Evolutionary conservation across 2,888 invertebrate genomes (phyloP).

Genomic region (Coleophora deauratella): DNA sequence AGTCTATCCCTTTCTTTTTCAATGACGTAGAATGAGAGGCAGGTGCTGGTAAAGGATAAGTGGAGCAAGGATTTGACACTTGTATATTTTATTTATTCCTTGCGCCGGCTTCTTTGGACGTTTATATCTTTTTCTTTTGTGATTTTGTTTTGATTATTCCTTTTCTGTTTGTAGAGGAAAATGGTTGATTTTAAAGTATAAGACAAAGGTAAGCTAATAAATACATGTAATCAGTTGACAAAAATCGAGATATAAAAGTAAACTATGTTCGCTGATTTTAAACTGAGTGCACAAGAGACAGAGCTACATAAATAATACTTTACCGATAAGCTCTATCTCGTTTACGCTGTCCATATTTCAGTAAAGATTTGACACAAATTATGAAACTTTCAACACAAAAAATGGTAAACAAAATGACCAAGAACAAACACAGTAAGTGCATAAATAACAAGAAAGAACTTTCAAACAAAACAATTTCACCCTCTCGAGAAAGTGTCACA

Average conservation of each 20-base stretch:
- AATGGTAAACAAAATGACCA: not conserved
- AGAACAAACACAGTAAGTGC: not conserved
- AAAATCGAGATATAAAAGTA: too few relatives aligned
- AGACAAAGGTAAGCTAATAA: not conserved
- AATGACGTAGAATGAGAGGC: slow-evolving; percentile 27
- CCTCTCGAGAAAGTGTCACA: slow-evolving; percentile 28
- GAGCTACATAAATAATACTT: too few relatives aligned
- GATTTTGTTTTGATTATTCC: not conserved
- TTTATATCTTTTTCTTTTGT: too few relatives aligned
- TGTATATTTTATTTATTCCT: not conserved
- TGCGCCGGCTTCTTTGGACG: too few relatives aligned
- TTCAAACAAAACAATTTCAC: slow-evolving; percentile 24
- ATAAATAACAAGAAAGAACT: slow-evolving; percentile 3
- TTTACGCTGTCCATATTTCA: too few relatives aligned
- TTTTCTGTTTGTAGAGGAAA: not conserved
- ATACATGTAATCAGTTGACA: too few relatives aligned
- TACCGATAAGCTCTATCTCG: too few relatives aligned
- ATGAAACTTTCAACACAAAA: not conserved
- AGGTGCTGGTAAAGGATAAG: slow-evolving; percentile 7
- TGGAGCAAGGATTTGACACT: slow-evolving; percentile 3
- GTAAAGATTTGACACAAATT: too few relatives aligned
- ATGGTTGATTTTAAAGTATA: not conserved
- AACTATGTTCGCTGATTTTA: too few relatives aligned
- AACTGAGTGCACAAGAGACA: too few relatives aligned
- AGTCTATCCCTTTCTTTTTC: slow-evolving; percentile 28